phyloP scores from a whole-genome alignment of 2,797 vertebrate genomes.

The Pangasius djambal region DNA sequence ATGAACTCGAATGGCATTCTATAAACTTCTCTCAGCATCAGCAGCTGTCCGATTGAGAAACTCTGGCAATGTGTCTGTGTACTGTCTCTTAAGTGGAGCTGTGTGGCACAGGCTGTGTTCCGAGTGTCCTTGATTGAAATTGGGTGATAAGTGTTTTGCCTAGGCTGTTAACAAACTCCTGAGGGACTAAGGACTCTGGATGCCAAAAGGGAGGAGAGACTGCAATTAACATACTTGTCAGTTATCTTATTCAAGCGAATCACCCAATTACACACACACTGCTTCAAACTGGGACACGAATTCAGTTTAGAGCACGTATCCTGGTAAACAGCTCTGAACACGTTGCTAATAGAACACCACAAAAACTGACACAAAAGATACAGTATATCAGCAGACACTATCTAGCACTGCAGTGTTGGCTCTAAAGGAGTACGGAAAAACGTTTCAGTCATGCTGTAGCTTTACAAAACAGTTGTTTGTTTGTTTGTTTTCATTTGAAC shows the following conservation, averaged over 20 bases:
- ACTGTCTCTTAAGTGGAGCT: slow-evolving; percentile 31
- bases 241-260: slow-evolving; percentile 56
- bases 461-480: not conserved
- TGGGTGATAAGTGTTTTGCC: slow-evolving; percentile 45
- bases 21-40: slow-evolving; percentile 16
- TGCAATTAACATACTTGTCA: slow-evolving; percentile 61
- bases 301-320: slow-evolving; percentile 46
- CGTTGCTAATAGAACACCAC: slow-evolving; percentile 24
- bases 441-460: not conserved
- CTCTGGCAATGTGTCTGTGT: slow-evolving; percentile 29
- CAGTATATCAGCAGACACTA: slow-evolving; percentile 21
- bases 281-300: slow-evolving; percentile 54
- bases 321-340: slow-evolving; percentile 54
- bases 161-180: slow-evolving; percentile 40
- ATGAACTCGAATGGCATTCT: slow-evolving; percentile 13
- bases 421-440: not conserved
- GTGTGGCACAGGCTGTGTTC: slow-evolving; percentile 14
- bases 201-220: slow-evolving; percentile 49
- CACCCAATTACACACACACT: slow-evolving; percentile 57
- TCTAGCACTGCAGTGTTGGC: not conserved
- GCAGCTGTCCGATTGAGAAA: slow-evolving; percentile 22
- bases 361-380: slow-evolving; percentile 17
- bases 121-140: slow-evolving; percentile 51
- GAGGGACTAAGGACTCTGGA: slow-evolving; percentile 47
- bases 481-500: not conserved